These are phyloP conservation scores for Notoglanidium macrostoma DNA, from an alignment of 2,797 vertebrate species.

Conservation along the genomic window DNA sequence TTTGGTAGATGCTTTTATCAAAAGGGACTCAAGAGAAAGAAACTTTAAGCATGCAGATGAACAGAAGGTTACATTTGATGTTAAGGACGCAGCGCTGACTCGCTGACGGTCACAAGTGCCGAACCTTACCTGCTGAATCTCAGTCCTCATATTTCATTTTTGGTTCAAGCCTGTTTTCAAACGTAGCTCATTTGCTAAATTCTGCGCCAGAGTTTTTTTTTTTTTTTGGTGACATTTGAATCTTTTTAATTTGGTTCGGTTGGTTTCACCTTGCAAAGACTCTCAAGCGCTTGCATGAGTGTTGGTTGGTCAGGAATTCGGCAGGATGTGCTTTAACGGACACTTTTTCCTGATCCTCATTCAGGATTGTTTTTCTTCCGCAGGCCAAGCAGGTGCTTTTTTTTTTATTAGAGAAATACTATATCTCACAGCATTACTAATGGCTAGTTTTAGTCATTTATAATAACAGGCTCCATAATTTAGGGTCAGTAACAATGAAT, in stretches of 20 bases:
- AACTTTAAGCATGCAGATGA: background rate
- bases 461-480: background rate
- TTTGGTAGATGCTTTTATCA: background rate
- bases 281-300: background rate
- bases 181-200: background rate
- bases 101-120: background rate
- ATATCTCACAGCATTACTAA: background rate
- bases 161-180: background rate
- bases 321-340: background rate
- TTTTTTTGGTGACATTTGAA: background rate
- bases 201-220: background rate
- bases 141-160: background rate
- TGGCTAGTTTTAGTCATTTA: background rate
- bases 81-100: background rate
- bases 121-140: background rate
- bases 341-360: background rate
- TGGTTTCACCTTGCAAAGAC: background rate
- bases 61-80: background rate
- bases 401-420: no score
- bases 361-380: background rate
- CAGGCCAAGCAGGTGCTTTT: background rate
- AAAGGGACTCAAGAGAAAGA: background rate
- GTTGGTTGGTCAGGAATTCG: background rate
- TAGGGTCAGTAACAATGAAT: background rate
- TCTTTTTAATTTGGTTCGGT: background rate